These are phyloP conservation scores for Cyanoderma ruficeps DNA, from an alignment of 2,113 vertebrate genomes.

Conservation along the genomic window DNA sequence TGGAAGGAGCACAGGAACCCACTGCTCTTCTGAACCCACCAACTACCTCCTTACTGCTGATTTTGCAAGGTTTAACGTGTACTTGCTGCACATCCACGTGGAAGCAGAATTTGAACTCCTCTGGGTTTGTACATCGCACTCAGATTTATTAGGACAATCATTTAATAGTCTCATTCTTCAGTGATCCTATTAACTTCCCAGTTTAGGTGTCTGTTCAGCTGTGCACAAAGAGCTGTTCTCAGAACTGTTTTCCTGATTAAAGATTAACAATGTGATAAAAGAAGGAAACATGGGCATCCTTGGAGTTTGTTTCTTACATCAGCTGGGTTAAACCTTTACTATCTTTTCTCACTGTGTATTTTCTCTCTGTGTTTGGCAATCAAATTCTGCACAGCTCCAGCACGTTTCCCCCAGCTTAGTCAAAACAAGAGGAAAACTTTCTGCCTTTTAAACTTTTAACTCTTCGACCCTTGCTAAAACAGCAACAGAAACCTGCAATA, in stretches of 20 bases:
- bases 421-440: slow-evolving; percentile 53
- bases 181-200: slow-evolving; percentile 19
- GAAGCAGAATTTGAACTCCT: slow-evolving; percentile 65
- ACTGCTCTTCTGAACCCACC: neutral
- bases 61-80: slow-evolving; percentile 26
- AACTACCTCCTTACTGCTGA: neutral
- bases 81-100: slow-evolving; percentile 41
- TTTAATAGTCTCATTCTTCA: neutral
- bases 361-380: slow-evolving; percentile 32
- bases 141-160: slow-evolving; percentile 39
- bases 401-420: slow-evolving; percentile 16
- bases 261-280: slow-evolving; percentile 8
- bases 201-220: neutral
- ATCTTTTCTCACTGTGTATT: slow-evolving; percentile 49
- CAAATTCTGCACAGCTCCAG: slow-evolving; percentile 19
- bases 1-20: neutral
- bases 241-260: slow-evolving; percentile 41
- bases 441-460: slow-evolving; percentile 44
- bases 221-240: slow-evolving; percentile 15
- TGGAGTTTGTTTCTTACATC: slow-evolving; percentile 47
- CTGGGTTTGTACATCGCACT: neutral
- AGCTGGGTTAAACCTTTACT: slow-evolving; percentile 44
- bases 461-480: slow-evolving; percentile 26
- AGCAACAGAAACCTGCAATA: slow-evolving; percentile 7
- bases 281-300: slow-evolving; percentile 37